Evolutionary conservation across 2,888 invertebrate species (phyloP), one percentile per base, ranked within the genome.

Genomic region (Rugalucina vietnamica): DNA sequence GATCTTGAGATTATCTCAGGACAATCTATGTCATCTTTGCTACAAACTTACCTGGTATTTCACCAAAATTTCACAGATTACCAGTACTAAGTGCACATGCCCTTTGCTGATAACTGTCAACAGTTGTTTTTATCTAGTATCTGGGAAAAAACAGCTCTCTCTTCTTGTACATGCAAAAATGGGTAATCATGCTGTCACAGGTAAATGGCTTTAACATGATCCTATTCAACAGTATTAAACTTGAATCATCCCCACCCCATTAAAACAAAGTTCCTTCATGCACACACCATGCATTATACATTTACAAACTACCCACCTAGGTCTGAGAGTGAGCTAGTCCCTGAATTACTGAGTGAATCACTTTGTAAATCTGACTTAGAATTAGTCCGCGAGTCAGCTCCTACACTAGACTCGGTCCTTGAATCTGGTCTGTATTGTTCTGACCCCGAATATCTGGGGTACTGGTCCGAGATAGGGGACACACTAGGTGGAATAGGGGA

Each of bases 281-380:
- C 65, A 65, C 32, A 65, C 4, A 12, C 60, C 60, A 60, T 60
- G 60, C 60, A 60, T 1, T 4, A 21, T 27, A n/a, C n/a, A n/a
- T 4, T 8, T 24, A 60, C 5, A 65, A 57, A 27, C 21, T n/a
- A 65, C 85, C 76, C 43, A 87, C 85, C 85, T 71, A 81, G 69
- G 80, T 88, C 88, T 39, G 85, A 85, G 8, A 88, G 43, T 4
- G 88, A 88, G 60, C 85, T 85, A 4, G 81, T 76, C 27, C 82
- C 74, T 57, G 87, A 87, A 49, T 85, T 85, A 76, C 83, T 83
- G 5, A 79, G 79, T 34, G 88, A 88, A 54, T 85, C 79, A 71
- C 82, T 79, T 32, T 70, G 78, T 71, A 76, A 79, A 60, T 84
- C 85, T 29, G 83, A 80, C 39, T 85, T 85, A 49, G 87, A 87